Percentiles rank a stretch among this genome's conserved stretches.
Evolutionary conservation across 2,797 vertebrate genomes (phyloP).

Genomic region (Thalassophryne amazonica): DNA sequence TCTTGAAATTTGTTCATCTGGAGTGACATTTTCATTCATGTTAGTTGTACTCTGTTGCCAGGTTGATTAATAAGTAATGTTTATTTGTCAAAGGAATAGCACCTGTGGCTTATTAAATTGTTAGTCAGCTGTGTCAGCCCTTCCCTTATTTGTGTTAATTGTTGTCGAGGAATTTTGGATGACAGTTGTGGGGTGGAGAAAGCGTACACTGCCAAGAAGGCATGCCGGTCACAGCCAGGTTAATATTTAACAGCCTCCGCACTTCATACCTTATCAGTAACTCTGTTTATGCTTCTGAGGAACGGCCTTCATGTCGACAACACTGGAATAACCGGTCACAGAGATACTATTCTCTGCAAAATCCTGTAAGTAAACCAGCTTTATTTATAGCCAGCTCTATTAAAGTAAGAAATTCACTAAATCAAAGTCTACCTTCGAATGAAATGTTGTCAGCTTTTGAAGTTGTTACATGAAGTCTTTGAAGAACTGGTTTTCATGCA

Average conservation of each 20-base stretch:
- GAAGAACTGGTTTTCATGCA: too few relatives aligned
- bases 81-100: too few relatives aligned
- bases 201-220: slow-evolving; percentile 13
- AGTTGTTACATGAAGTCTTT: too few relatives aligned
- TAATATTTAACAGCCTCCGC: slow-evolving; percentile 6
- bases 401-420: too few relatives aligned
- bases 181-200: slow-evolving; percentile 4
- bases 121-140: background rate
- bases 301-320: background rate
- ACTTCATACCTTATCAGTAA: background rate
- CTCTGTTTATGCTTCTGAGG: background rate
- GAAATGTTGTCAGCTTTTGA: too few relatives aligned
- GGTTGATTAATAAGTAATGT: too few relatives aligned
- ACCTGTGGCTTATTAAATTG: too few relatives aligned
- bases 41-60: too few relatives aligned
- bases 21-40: too few relatives aligned
- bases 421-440: too few relatives aligned
- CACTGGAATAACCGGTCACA: background rate
- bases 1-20: too few relatives aligned
- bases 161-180: background rate
- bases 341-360: background rate
- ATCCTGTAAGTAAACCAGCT: slow-evolving; percentile 6
- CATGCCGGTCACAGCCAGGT: slow-evolving; percentile 26
- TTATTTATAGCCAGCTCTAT: too few relatives aligned
- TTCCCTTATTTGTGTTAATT: background rate